phyloP scores from a whole-genome alignment of 92 coral and sea anemone genomes.

The Palythoa caribaeorum region DNA sequence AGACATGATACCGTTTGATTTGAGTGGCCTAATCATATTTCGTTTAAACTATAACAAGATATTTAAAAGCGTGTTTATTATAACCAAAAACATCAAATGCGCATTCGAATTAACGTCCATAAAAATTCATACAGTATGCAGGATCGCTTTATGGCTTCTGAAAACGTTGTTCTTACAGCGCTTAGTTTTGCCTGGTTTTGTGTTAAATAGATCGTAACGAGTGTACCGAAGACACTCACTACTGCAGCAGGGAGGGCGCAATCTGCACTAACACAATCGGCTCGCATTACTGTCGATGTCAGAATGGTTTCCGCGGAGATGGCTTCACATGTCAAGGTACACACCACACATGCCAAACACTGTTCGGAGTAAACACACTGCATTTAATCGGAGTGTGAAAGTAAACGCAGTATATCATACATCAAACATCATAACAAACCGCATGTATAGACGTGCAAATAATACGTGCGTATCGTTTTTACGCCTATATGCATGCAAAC shows the following conservation, averaged over 20 bases:
- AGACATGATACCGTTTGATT: not conserved
- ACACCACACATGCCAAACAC: not conserved
- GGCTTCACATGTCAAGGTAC: constrained; percentile 61
- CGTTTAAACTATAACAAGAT: not conserved
- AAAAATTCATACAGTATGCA: constrained; percentile 15
- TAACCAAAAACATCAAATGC: constrained; percentile 5
- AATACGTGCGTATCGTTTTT: not conserved
- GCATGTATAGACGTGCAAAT: not conserved
- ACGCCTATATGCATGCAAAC: not conserved
- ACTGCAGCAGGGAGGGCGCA: constrained; percentile 54
- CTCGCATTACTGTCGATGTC: constrained; percentile 59
- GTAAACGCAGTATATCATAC: not conserved
- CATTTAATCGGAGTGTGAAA: not conserved
- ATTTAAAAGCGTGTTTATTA: not conserved
- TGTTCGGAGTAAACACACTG: not conserved
- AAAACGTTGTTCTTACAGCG: constrained; percentile 17
- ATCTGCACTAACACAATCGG: constrained; percentile 61
- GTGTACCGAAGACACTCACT: constrained; percentile 48
- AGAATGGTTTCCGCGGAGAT: constrained; percentile 55
- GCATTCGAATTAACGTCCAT: constrained; percentile 22
- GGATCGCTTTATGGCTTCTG: constrained; percentile 3
- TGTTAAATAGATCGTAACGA: constrained; percentile 58
- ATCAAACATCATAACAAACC: not conserved
- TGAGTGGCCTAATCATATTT: not conserved
- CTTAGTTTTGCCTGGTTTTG: constrained; percentile 23